Evolutionary conservation across 2,797 vertebrate genomes (phyloP).

Genomic region (Distichodus sexfasciatus): DNA sequence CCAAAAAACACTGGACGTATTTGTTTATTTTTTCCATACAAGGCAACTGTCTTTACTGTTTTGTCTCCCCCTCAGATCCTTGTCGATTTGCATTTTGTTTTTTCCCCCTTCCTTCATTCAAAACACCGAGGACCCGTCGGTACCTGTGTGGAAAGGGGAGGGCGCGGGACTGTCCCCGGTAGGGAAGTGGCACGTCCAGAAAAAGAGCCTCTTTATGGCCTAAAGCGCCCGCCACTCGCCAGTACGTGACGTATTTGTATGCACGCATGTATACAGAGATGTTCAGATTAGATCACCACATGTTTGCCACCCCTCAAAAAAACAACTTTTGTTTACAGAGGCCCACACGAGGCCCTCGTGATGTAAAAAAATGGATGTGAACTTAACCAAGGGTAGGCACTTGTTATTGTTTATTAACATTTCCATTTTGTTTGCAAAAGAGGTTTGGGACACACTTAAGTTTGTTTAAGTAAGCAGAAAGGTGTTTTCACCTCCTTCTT

Average conservation of each 20-base stretch:
- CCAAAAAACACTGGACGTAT: not conserved
- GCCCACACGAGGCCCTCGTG: too few species aligned
- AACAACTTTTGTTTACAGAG: too few species aligned
- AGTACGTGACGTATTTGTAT: not conserved
- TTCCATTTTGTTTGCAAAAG: slow-evolving; percentile 11
- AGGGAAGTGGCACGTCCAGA: slow-evolving; percentile 60
- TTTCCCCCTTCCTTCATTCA: slow-evolving; percentile 45
- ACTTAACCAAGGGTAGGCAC: too few species aligned
- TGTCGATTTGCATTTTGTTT: slow-evolving; percentile 53
- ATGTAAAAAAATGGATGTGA: too few species aligned
- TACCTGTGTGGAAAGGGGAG: slow-evolving; percentile 32
- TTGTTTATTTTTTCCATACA: slow-evolving; percentile 3
- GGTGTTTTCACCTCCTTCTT: not conserved
- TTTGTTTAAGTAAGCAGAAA: slow-evolving; percentile 12
- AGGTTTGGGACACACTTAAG: not conserved
- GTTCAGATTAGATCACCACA: not conserved
- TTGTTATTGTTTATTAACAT: not conserved
- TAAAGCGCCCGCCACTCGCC: slow-evolving; percentile 17
- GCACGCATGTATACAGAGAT: not conserved
- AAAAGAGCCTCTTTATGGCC: slow-evolving; percentile 66
- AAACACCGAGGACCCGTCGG: slow-evolving; percentile 26
- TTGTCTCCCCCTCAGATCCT: slow-evolving; percentile 23
- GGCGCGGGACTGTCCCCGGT: slow-evolving; percentile 57
- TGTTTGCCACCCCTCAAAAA: too few species aligned
- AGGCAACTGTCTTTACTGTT: slow-evolving; percentile 19